A percentile compares a stretch with the other conserved stretches of the same genome.
phyloP scores from a whole-genome alignment of 2,113 vertebrate genomes.

The Procavia capensis region DNA sequence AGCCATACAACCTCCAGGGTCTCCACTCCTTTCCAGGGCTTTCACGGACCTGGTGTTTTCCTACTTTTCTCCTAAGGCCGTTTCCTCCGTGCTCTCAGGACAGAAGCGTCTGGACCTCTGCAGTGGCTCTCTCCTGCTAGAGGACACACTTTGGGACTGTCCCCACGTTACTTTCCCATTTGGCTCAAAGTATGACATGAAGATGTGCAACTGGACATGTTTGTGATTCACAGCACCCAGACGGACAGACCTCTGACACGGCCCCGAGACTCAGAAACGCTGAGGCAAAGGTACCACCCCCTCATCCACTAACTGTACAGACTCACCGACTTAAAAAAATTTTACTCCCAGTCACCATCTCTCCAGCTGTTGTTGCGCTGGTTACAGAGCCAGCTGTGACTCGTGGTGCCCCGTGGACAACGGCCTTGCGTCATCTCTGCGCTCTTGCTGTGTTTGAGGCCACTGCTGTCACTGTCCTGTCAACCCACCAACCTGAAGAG shows the following conservation, averaged over 20 bases:
- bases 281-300: neutral
- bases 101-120: neutral
- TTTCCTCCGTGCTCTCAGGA: neutral
- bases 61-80: neutral
- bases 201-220: neutral
- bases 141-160: no score
- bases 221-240: neutral
- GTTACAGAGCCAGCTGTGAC: no score
- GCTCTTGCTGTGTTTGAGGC: no score
- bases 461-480: no score
- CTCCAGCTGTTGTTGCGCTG: neutral
- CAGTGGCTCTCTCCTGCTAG: neutral
- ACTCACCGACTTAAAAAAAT: neutral
- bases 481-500: no score
- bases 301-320: no score
- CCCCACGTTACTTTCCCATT: neutral
- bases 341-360: neutral
- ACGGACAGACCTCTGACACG: neutral
- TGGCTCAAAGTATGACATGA: neutral
- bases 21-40: neutral
- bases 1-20: neutral
- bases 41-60: neutral
- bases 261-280: neutral
- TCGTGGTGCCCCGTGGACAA: no score
- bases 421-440: no score